Evolutionary conservation across 2,888 invertebrate genomes (phyloP), one percentile per base, ranked within the genome.

Genomic region (Sthenelais limicola): DNA sequence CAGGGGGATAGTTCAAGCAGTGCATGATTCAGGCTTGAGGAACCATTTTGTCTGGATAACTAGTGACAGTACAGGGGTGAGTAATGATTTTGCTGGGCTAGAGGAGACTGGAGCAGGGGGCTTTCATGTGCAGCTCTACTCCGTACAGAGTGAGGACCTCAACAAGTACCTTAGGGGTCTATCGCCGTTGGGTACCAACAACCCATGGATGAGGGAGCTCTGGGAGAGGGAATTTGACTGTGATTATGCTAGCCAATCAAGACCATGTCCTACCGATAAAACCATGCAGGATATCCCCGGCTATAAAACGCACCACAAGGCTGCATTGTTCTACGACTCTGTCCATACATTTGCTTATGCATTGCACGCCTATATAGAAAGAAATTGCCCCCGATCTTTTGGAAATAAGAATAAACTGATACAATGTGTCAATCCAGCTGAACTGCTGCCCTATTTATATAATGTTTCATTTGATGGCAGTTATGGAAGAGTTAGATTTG

Each of bases 121-220:
- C 54, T 71, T 74, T 47, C 71, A 71, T 33, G 48, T 74, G 35
- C 66, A 70, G 38, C 62, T 73, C 26, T 73, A 49, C 47, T 56
- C 73, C 9, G 71, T 58, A 1, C 71, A 68, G 0, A 47, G 54
- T 5, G 43, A 47, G 2, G 71, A 67, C 18, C 71, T 74, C 48
- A 28, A 43, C 9, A n/a, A 51, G 15, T 74, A 74, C 68, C 71
- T 74, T 38, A 68, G 71, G 47, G 24, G 32, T 24, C 56, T 74
- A 3, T 32, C 71, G 18, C 71, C 71, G 12, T 7, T 21, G 4
- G 54, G 47, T 12, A 66, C 51, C 18, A 35, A 70, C 24, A 79
- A 81, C 72, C 80, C 80, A 2, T 81, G 80, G 79, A 70, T 79
- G 26, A 18, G 12, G 35, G 52, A 75, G 18, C 76, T 77, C n/a